Base-by-base conservation (phyloP, 2,888 invertebrate species). In the Drosophila histrio region DNA sequence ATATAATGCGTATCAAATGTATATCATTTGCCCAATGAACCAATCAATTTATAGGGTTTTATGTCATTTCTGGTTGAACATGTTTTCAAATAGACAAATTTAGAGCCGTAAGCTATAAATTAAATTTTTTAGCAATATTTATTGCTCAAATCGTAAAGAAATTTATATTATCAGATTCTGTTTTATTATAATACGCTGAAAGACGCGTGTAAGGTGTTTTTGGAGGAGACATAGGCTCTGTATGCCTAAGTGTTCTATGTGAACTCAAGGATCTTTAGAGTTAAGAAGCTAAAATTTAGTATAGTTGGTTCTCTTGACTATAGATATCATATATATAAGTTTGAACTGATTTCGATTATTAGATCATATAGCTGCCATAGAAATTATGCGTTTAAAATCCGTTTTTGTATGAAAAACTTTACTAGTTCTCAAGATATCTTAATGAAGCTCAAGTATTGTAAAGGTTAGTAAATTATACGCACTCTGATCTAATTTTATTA, bases 1-100 rank as follows among this genome's bases (percentile, higher is more conserved):
- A 59, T 52, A 66, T 66, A 52, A 66, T 59, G 74, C 74, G 68
- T 78, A 77, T 59, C 78, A 34, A 73, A 74, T 66, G 3, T 41
- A 43, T 66, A 56, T 67, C 56, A 78, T 57, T 73, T 73, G 74
- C 39, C 36, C 58, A 66, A n/a, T 30, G 50, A 77, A 26, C 38
- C 52, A 15, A 73, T 77, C 52, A 66, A 61, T 39, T 43, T 49
- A 15, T n/a, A 28, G 2, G 50, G 32, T 63, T 76, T 63, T 52
- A 63, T 58, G 11, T 28, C 21, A 39, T 57, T 49, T 46, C 13
- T 26, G 5, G 46, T 39, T 13, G 44, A 61, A 68, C 71, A 22
- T 28, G 71, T 71, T 70, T 49, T 22, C 3, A 15, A 21, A 9
- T 36, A 19, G 5, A 5, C 13, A 32, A 50, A 28, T 47, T 28